Evolutionary conservation across 1,140 invertebrate species (phyloP).

Genomic region (Drosophila neocordata): DNA sequence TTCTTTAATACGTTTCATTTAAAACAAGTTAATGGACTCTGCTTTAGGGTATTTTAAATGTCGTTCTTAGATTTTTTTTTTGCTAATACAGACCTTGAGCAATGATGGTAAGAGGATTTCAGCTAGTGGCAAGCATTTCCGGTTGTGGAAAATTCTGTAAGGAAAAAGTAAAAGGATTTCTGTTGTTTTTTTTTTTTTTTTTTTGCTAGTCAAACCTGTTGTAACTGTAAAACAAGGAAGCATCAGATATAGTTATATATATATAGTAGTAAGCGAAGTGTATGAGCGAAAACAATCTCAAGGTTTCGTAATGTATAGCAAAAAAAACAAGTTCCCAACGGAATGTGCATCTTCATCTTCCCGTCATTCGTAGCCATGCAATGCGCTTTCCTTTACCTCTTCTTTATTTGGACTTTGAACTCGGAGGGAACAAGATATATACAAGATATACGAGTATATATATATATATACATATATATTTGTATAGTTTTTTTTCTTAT

Average conservation of each 20-base stretch:
- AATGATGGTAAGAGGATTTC: background rate
- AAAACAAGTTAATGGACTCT: no score
- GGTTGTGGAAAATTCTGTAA: conserved; percentile 18
- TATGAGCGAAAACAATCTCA: background rate
- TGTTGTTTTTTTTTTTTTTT: no score
- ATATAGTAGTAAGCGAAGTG: background rate
- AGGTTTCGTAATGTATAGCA: conserved; percentile 1
- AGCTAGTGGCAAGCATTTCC: conserved; percentile 3
- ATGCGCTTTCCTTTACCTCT: conserved; percentile 1
- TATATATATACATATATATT: background rate
- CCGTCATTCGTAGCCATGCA: no score
- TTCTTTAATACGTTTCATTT: no score
- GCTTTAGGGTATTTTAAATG: background rate
- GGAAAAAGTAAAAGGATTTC: conserved; percentile 19
- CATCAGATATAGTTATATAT: conserved; percentile 1
- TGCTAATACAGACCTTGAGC: background rate
- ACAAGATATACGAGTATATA: background rate
- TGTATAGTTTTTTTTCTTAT: background rate
- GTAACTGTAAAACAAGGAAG: conserved; percentile 46
- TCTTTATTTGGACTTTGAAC: background rate
- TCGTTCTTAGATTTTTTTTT: background rate
- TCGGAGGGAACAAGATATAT: background rate
- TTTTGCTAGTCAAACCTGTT: background rate
- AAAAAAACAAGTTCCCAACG: conserved; percentile 5
- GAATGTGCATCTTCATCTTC: background rate